A percentile compares a stretch with the other conserved stretches of the same genome.
These are phyloP conservation scores for Andrena cerasifolii DNA, from an alignment of 1,140 invertebrate genomes.

Conservation along the genomic window DNA sequence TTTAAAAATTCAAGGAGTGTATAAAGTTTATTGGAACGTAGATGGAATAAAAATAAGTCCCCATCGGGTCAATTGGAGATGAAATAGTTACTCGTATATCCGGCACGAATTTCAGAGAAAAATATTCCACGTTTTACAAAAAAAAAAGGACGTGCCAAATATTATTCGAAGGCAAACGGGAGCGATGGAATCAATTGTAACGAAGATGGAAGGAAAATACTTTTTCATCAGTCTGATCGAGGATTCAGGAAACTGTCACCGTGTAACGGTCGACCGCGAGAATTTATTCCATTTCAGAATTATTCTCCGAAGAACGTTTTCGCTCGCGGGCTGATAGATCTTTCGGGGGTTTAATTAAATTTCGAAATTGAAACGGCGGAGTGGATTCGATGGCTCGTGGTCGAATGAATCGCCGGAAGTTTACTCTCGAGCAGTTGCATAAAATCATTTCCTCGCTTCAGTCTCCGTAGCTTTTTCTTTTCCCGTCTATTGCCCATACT, in stretches of 20 bases:
- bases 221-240: background rate
- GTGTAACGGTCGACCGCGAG: background rate
- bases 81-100: too few species aligned
- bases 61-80: too few species aligned
- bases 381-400: background rate
- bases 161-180: background rate
- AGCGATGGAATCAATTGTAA: background rate
- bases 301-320: background rate
- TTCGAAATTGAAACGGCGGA: conserved; percentile 1
- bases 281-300: conserved; percentile 1
- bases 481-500: too few species aligned
- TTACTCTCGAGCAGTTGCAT: background rate
- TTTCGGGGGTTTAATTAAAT: conserved; percentile 11
- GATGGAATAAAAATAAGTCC: too few species aligned
- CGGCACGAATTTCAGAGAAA: too few species aligned
- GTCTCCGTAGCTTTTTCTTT: background rate
- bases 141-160: background rate
- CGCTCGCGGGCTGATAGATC: background rate
- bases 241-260: background rate
- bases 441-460: background rate
- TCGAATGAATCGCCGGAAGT: background rate
- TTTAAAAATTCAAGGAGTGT: too few species aligned
- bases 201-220: background rate
- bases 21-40: too few species aligned
- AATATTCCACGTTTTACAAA: background rate